phyloP scores from a whole-genome alignment of 2,888 invertebrate species.

The Selenia dentaria region DNA sequence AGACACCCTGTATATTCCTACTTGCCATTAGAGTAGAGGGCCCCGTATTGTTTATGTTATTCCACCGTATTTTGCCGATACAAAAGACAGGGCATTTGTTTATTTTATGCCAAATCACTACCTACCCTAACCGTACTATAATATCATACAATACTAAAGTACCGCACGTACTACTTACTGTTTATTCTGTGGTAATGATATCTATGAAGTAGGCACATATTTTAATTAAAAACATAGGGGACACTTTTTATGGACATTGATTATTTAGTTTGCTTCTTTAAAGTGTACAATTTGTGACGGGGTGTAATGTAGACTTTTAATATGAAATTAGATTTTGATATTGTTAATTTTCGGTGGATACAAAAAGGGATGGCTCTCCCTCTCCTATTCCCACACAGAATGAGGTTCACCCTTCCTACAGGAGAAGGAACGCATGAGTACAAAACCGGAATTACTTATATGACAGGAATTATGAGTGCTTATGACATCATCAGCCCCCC shows the following conservation, averaged over 20 bases:
- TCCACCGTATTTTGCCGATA: conserved; percentile 71
- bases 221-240: conserved; percentile 78
- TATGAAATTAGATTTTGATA: no score
- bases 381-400: no score
- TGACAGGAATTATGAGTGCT: no score
- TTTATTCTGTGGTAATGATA: conserved; percentile 55
- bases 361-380: no score
- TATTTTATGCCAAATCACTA: conserved; percentile 81
- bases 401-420: no score
- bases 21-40: conserved; percentile 64
- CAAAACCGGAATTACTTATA: no score
- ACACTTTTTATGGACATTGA: conserved; percentile 8
- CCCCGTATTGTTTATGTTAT: conserved; percentile 75
- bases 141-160: conserved; percentile 8
- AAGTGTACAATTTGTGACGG: no score
- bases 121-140: conserved; percentile 44
- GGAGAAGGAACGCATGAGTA: no score
- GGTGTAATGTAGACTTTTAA: no score
- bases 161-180: background rate
- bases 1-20: conserved; percentile 54
- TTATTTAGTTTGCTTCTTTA: no score
- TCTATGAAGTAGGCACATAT: conserved; percentile 65
- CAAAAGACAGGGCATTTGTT: conserved; percentile 74
- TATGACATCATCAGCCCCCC: no score
- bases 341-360: no score